Conservation (phyloP, 2,797 vertebrate genomes). For the Orientallactaga sibirica region DNA sequence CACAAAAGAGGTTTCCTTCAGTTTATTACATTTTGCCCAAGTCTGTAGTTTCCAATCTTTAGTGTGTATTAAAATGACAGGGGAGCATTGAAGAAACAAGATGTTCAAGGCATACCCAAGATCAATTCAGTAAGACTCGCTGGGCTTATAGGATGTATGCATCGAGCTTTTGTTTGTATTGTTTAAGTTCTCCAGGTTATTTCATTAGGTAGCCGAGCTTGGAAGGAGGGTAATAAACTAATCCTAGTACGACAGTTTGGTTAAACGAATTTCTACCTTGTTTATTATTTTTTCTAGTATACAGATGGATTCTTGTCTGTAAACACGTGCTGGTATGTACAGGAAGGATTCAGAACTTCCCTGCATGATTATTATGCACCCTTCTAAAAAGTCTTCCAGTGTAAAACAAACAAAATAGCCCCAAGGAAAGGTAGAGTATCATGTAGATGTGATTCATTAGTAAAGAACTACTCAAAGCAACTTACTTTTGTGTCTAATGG, state of each 20-base stretch:
- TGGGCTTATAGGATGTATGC: not conserved
- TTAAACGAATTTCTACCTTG: not conserved
- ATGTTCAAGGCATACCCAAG: not conserved
- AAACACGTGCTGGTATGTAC: not conserved
- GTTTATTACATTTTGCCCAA: conserved; percentile 14
- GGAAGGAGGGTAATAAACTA: conserved; percentile 23
- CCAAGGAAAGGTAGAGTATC: not conserved
- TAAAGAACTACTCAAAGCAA: not conserved
- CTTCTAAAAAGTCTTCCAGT: conserved; percentile 21
- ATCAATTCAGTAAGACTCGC: conserved; percentile 24
- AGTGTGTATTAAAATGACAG: not conserved
- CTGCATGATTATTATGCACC: not conserved
- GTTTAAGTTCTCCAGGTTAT: conserved; percentile 47
- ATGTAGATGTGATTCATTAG: conserved; percentile 11
- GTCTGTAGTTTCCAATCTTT: conserved; percentile 24
- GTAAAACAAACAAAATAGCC: not conserved
- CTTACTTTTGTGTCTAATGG: not conserved
- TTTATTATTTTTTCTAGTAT: not conserved
- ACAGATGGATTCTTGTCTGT: not conserved
- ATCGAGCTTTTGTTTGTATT: not conserved
- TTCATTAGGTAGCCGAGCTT: not conserved
- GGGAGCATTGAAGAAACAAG: conserved; percentile 34
- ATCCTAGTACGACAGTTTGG: not conserved
- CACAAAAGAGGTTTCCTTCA: not conserved
- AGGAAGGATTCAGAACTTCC: conserved; percentile 15